Percentiles rank a stretch among this genome's conserved stretches.
Conservation (phyloP, 2,888 invertebrate species). For the Noctua janthina region DNA sequence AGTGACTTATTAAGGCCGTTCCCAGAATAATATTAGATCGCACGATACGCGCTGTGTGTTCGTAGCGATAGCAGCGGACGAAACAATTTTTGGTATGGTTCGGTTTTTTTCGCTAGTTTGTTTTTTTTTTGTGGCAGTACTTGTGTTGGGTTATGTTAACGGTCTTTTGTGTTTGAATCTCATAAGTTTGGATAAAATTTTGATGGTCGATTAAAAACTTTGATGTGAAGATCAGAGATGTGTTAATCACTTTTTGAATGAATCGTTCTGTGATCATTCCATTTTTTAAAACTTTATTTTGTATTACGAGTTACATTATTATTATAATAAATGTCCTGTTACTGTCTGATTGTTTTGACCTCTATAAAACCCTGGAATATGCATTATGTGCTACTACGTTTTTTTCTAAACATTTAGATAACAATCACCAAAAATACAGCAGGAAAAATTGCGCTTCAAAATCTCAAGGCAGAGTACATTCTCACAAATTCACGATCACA, state of each 20-base stretch:
- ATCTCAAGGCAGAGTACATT: too few relatives aligned
- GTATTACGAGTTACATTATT: background rate
- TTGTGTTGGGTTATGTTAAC: conserved; percentile 4
- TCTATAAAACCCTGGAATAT: background rate
- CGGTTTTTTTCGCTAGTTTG: conserved; percentile 26
- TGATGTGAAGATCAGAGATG: background rate
- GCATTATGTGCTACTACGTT: background rate
- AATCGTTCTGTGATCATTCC: background rate
- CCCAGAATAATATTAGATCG: conserved; percentile 91
- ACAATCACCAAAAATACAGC: background rate
- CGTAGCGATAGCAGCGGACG: conserved; percentile 78
- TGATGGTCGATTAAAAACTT: background rate
- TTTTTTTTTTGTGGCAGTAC: conserved; percentile 19
- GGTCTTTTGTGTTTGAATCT: conserved; percentile 7
- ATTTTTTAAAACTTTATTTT: background rate
- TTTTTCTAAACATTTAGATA: background rate
- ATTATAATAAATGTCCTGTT: background rate
- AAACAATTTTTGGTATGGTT: conserved; percentile 39
- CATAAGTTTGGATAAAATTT: background rate
- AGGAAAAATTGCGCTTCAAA: background rate
- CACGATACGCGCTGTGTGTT: conserved; percentile 85
- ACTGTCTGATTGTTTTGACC: background rate
- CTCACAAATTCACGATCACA: background rate
- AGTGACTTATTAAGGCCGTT: conserved; percentile 91
- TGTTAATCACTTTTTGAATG: background rate